These are phyloP conservation scores for Heliconius ethilla DNA, from an alignment of 2,888 invertebrate genomes.

Conservation along the genomic window DNA sequence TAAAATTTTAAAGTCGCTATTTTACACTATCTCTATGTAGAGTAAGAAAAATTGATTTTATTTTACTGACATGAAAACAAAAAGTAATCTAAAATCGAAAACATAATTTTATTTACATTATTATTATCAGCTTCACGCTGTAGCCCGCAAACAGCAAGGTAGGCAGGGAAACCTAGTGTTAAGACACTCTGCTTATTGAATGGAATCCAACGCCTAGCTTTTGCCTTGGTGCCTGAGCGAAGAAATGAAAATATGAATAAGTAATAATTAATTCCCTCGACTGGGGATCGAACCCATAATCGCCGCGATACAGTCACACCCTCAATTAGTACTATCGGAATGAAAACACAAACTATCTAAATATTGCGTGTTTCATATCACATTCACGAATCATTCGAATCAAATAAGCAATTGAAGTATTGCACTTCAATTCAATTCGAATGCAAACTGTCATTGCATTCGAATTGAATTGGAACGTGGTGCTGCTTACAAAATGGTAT, in stretches of 20 bases:
- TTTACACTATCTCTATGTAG: not conserved
- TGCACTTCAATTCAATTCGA: constrained; percentile 20
- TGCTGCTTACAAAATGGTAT: constrained; percentile 39
- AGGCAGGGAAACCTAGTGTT: too few relatives aligned
- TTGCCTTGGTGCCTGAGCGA: too few relatives aligned
- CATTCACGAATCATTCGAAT: constrained; percentile 36
- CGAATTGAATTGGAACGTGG: constrained; percentile 36
- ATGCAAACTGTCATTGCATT: constrained; percentile 1
- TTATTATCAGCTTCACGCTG: too few relatives aligned
- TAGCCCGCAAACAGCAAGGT: too few relatives aligned
- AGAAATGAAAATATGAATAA: too few relatives aligned
- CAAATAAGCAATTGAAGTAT: constrained; percentile 35
- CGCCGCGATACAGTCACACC: too few relatives aligned
- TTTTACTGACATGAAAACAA: not conserved
- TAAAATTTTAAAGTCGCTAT: not conserved
- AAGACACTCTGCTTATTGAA: too few relatives aligned
- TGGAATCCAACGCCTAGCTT: too few relatives aligned
- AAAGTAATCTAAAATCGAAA: not conserved
- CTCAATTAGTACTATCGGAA: not conserved
- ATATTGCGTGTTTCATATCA: constrained; percentile 40
- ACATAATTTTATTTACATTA: not conserved
- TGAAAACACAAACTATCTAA: constrained; percentile 28
- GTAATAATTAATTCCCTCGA: too few relatives aligned
- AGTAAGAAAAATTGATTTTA: not conserved
- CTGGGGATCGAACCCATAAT: too few relatives aligned